Conservation (phyloP, 2,888 invertebrate genomes). For the Penaeus monodon region DNA sequence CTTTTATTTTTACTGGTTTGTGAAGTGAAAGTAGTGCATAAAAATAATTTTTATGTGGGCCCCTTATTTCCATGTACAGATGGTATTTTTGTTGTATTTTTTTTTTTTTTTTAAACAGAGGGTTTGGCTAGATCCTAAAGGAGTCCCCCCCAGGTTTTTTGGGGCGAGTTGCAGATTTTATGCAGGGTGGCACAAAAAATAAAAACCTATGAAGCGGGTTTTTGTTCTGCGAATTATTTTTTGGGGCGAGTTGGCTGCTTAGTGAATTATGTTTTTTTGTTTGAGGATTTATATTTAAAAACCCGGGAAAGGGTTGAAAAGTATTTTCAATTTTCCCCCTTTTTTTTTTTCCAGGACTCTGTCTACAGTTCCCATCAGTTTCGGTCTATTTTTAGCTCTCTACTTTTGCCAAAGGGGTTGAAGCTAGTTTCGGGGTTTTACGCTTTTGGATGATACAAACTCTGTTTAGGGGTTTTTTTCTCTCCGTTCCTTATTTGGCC, state of each 20-base stretch:
- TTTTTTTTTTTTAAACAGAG: conserved; percentile 9
- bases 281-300: too few relatives aligned
- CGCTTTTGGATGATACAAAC: conserved; percentile 45
- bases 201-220: conserved; percentile 28
- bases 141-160: conserved; percentile 30
- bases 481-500: conserved; percentile 51
- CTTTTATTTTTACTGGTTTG: too few relatives aligned
- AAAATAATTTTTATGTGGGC: too few relatives aligned
- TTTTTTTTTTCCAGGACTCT: conserved; percentile 19
- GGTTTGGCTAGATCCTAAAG: conserved; percentile 42
- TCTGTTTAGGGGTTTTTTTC: conserved; percentile 47
- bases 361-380: conserved; percentile 16
- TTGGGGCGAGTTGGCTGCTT: background rate
- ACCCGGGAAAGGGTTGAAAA: background rate
- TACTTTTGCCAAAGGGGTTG: conserved; percentile 43
- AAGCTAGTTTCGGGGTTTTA: conserved; percentile 26
- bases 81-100: too few relatives aligned
- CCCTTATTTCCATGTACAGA: too few relatives aligned
- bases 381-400: conserved; percentile 23
- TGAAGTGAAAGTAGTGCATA: too few relatives aligned
- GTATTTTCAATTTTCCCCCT: background rate
- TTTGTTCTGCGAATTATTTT: background rate
- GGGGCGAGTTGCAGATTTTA: conserved; percentile 41
- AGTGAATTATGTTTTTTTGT: background rate
- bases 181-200: conserved; percentile 31